Percentiles rank a stretch among this genome's conserved stretches.
Conservation (phyloP, 2,888 invertebrate species). For the Phytoseiulus persimilis region DNA sequence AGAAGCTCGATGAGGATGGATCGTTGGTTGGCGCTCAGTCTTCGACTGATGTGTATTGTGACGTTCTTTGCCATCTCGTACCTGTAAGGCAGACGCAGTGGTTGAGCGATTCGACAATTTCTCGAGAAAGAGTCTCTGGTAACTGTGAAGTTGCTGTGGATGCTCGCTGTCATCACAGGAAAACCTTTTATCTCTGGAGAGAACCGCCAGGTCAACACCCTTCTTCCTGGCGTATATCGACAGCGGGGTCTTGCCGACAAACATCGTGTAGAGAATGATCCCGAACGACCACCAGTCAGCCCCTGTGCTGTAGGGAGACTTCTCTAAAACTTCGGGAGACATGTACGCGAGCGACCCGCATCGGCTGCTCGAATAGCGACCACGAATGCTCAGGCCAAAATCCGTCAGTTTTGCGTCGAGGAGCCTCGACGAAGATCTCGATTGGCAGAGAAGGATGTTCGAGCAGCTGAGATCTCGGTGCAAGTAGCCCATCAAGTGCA, state of each 20-base stretch:
- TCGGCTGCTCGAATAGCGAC: neutral
- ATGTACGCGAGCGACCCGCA: slow-evolving; percentile 34
- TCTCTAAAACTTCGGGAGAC: slow-evolving; percentile 30
- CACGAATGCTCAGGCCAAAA: slow-evolving; percentile 10
- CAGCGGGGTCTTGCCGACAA: slow-evolving; percentile 35
- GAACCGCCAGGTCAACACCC: neutral
- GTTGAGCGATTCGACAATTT: too few relatives aligned
- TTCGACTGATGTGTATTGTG: slow-evolving; percentile 29
- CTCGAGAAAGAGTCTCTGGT: neutral
- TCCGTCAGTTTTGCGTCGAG: slow-evolving; percentile 16
- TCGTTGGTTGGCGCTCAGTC: neutral
- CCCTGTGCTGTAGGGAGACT: neutral
- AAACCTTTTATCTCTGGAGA: slow-evolving; percentile 18
- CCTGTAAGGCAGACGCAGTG: neutral
- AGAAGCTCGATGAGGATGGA: slow-evolving; percentile 17
- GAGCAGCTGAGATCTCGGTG: slow-evolving; percentile 31
- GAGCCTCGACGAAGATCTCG: neutral
- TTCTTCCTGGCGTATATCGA: slow-evolving; percentile 11
- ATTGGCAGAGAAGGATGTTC: neutral
- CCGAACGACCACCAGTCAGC: slow-evolving; percentile 31
- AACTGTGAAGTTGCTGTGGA: too few relatives aligned
- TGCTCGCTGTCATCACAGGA: too few relatives aligned
- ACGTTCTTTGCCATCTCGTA: slow-evolving; percentile 17
- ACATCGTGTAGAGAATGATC: slow-evolving; percentile 16
- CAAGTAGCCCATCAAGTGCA: slow-evolving; percentile 18